Percentiles rank a stretch among this genome's conserved stretches.
These are phyloP conservation scores for Steatocranus sp. DNA, from an alignment of 2,797 vertebrate species.

Conservation along the genomic window DNA sequence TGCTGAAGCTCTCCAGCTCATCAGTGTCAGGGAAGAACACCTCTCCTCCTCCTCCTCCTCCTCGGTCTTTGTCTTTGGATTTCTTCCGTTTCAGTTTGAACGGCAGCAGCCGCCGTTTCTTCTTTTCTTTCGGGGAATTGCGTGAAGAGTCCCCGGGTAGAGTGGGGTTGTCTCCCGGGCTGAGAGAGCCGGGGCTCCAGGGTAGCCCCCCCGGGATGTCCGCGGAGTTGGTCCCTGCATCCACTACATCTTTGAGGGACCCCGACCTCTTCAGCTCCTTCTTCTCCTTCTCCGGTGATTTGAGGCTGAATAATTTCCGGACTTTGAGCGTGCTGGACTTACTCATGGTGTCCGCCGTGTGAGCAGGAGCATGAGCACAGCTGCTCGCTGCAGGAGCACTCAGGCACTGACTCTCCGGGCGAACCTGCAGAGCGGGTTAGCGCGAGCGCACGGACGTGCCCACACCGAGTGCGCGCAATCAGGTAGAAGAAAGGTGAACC, in stretches of 20 bases:
- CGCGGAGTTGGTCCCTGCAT: background rate
- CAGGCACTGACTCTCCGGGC: background rate
- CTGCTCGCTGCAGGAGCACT: background rate
- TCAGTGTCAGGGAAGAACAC: constrained; percentile 34
- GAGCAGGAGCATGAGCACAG: background rate
- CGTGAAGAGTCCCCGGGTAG: background rate
- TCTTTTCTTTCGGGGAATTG: constrained; percentile 44
- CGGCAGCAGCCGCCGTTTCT: constrained; percentile 6
- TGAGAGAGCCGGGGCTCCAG: background rate
- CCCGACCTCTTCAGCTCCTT: constrained; percentile 1
- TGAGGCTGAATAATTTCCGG: constrained; percentile 41
- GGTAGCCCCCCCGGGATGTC: background rate
- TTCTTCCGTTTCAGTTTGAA: constrained; percentile 49
- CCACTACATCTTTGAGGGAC: constrained; percentile 16
- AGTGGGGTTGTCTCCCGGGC: background rate
- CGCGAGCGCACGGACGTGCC: background rate
- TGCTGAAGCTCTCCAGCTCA: constrained; percentile 41
- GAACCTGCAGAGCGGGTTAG: constrained; percentile 46
- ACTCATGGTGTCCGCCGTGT: constrained; percentile 43
- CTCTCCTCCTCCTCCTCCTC: constrained; percentile 7
- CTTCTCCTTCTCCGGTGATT: constrained; percentile 40
- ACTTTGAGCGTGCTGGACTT: constrained; percentile 51
- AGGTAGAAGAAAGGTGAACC: background rate
- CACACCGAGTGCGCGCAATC: background rate
- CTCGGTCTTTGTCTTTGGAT: constrained; percentile 10